Evolutionary conservation across 1,140 invertebrate species (phyloP).

Genomic region (Metopolophium dirhodum): DNA sequence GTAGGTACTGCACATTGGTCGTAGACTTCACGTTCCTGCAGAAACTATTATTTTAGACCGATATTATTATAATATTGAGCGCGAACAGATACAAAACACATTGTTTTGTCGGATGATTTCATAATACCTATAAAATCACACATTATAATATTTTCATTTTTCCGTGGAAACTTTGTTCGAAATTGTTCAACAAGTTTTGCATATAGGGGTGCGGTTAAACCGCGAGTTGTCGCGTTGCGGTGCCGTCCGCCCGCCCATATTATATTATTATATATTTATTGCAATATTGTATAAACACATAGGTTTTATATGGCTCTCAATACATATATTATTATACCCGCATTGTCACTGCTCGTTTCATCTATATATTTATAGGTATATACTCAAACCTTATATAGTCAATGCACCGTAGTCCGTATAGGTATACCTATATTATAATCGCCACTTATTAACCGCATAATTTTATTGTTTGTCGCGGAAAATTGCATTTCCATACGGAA

Average conservation of each 20-base stretch:
- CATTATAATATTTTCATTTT: not conserved
- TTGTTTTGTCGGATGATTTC: not conserved
- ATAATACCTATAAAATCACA: not conserved
- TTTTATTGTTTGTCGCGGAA: not conserved
- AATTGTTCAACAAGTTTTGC: not conserved
- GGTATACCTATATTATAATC: not conserved
- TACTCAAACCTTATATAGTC: not conserved
- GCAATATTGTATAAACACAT: no score
- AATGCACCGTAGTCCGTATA: not conserved
- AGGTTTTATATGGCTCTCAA: not conserved
- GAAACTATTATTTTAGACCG: no score
- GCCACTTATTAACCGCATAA: constrained; percentile 7
- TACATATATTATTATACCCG: not conserved
- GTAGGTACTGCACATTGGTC: no score
- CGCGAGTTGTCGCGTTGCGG: no score
- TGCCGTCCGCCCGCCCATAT: no score
- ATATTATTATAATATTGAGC: no score
- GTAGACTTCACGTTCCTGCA: no score
- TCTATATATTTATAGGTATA: not conserved
- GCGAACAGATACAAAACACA: not conserved
- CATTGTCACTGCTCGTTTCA: not conserved
- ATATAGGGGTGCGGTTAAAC: not conserved
- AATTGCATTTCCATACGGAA: not conserved
- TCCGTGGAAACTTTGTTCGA: not conserved
- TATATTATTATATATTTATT: no score